Base-by-base conservation (phyloP, 2,113 vertebrate genomes). In the Gobiocypris rarus region DNA sequence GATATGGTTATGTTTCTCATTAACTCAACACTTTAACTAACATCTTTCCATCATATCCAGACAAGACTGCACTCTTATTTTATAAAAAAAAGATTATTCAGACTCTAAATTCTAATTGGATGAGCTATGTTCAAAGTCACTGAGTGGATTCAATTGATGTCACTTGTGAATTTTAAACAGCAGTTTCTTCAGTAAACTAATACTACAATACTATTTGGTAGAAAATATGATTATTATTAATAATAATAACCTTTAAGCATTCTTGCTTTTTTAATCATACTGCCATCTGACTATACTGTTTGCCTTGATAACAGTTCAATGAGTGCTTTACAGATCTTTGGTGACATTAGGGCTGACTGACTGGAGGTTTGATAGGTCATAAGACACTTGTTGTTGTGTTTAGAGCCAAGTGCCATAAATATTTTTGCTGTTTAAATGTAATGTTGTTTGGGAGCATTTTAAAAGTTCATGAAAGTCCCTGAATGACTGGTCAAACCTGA, bases 361-460 rank as follows among this genome's bases (percentile, higher is more conserved):
- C 69, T 45, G 56, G 14, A 63, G 38, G 58, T 80, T 22, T 48
- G 77, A 65, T 79, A 65, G 28, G 69, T 13, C 26, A 70, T n/a
- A 11, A 28, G 31, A 24, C 85, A 50, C 43, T 26, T 56, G 19
- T 26, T 56, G 19, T 45, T 26, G 24, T 17, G 73, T 75, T 24
- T 48, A 50, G 56, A 24, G 10, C 10, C 9, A 83, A 61, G 88
- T 82, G 69, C 69, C 54, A 52, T 3, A 24, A 24, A 84, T 38
- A 65, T 67, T 17, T 87, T 88, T 88, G 76, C 58, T 82, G 80
- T 88, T 84, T 75, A 14, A 24, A 45, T 87, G 88, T 74, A 87
- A 93, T 94, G 92, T 81, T 84, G 90, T 86, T 84, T 13, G 92
- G 91, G 88, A 89, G 82, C 93, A 94, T 94, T 95, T 92, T 83